Evolutionary conservation across 2,888 invertebrate species (phyloP).

Genomic region (Miltochrista miniata): DNA sequence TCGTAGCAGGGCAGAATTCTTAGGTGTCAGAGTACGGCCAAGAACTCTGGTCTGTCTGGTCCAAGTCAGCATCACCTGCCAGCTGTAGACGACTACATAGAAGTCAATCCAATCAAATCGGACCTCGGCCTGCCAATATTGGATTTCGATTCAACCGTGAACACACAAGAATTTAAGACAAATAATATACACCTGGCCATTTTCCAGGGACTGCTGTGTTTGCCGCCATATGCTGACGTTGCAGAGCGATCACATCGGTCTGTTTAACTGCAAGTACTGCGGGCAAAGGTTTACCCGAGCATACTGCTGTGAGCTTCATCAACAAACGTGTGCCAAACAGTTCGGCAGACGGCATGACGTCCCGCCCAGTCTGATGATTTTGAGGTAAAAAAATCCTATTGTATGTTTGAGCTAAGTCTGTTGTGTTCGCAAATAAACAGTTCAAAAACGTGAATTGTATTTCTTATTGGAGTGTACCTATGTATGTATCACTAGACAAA

Average conservation of each 20-base stretch:
- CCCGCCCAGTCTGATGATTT: constrained; percentile 46
- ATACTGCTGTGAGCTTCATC: constrained; percentile 72
- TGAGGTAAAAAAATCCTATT: constrained; percentile 40
- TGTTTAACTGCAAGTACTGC: constrained; percentile 63
- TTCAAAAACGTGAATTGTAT: neutral
- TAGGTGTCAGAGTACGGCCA: no score
- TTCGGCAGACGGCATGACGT: constrained; percentile 44
- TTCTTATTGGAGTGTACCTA: neutral
- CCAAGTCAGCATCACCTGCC: no score
- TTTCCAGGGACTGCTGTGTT: constrained; percentile 61
- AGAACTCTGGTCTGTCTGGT: no score
- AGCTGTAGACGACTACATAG: no score
- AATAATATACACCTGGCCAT: neutral
- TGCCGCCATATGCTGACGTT: constrained; percentile 59
- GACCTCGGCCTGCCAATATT: no score
- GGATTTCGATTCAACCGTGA: no score
- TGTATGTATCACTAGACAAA: neutral
- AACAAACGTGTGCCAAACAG: constrained; percentile 54
- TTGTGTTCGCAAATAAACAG: neutral
- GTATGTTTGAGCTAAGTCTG: neutral
- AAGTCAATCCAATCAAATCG: no score
- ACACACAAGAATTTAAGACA: no score
- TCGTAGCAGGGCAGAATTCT: no score
- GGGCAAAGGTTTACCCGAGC: constrained; percentile 66
- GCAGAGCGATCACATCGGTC: constrained; percentile 24